Evolutionary conservation across 2,797 vertebrate genomes (phyloP), one percentile per base, ranked within the genome.

Genomic region (Lithobates sylvaticus): DNA sequence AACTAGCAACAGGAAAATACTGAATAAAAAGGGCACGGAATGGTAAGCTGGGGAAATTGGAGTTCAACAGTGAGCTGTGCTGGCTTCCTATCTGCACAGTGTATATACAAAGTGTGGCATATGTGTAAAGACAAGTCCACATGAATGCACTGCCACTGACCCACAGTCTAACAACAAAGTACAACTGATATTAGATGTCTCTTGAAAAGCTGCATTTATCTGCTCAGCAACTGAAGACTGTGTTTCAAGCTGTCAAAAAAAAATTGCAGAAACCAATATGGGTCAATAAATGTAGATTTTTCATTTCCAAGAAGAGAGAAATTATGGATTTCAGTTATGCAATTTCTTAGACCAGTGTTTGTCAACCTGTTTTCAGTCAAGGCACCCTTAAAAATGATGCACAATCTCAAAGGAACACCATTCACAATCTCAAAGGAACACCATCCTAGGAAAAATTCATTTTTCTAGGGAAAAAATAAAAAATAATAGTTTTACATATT

Each of bases 11-110:
- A 29, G 42, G 21, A 4, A 71, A 78, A 78, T 32, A 50, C 18
- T 50, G 21, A 69, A 77, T 67, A 77, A 77, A 15, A 39, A 74
- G 39, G 47, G 5, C 65, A 77, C 15, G 58, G 74, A 70, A 77
- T 54, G 34, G 27, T 29, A 77, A 54, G 65, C 32, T 39, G 42
- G 58, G 76, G 47, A 27, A 42, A 44, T 47, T 65, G 72, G 27
- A 18, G 68, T 68, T 70, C 42, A 68, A 70, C 54, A 39, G 42
- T 36, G 29, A 68, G 34, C 74, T 21, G 13, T 27, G 7, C 29
- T 69, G 18, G 7, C 34, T 76, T 76, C 21, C 39, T 44, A 32
- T 61, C 0, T 5, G 9, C 61, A 64, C 47, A 54, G 21, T 54
- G 21, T 21, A 18, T 32, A 36, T 15, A 21, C 7, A 65, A 61